Conservation (phyloP, 2,888 invertebrate genomes). For the Drosophila cyrtoloma region DNA sequence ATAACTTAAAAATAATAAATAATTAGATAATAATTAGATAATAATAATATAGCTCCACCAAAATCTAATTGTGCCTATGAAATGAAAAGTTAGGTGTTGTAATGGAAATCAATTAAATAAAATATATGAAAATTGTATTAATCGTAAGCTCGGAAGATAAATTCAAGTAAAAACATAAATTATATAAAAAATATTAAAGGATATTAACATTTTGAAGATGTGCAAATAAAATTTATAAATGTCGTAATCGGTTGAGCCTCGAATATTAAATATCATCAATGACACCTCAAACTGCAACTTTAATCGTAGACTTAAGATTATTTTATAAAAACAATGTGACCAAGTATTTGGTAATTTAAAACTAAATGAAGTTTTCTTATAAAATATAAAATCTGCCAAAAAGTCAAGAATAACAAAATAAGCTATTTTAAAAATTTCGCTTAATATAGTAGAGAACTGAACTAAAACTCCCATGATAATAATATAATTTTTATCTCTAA, state of each 20-base stretch:
- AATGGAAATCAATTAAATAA: not conserved
- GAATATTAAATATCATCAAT: not conserved
- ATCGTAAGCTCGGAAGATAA: not conserved
- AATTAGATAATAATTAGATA: not conserved
- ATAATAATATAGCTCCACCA: not conserved
- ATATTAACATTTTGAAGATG: not conserved
- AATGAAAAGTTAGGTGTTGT: not conserved
- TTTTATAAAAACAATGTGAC: not conserved
- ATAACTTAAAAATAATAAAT: not conserved
- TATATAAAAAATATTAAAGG: not conserved
- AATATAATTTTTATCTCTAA: slow-evolving; percentile 35
- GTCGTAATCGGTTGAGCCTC: not conserved
- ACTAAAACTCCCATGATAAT: slow-evolving; percentile 18
- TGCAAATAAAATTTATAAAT: too few species aligned
- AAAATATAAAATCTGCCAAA: not conserved
- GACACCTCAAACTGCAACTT: not conserved
- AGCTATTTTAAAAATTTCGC: not conserved
- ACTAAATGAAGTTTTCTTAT: not conserved
- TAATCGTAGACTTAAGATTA: not conserved
- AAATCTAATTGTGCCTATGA: not conserved
- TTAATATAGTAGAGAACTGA: not conserved
- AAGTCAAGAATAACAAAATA: not conserved
- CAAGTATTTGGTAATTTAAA: not conserved
- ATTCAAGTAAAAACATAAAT: not conserved
- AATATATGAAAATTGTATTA: not conserved